These are phyloP conservation scores for Atopsyche davidsoni DNA, from an alignment of 1,140 invertebrate species.

Conservation along the genomic window DNA sequence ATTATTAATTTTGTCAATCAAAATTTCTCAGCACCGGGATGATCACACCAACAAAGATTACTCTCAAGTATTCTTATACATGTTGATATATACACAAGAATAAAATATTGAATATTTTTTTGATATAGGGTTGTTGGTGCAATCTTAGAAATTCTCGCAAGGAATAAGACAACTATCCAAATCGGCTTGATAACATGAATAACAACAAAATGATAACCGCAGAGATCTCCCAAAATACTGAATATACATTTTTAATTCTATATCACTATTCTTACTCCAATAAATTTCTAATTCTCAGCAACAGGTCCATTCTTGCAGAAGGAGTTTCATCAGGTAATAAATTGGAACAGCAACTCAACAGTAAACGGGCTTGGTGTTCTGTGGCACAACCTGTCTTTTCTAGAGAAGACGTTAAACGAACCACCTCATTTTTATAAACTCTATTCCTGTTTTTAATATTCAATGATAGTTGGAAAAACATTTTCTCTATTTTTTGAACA, in stretches of 20 bases:
- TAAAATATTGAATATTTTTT: not conserved
- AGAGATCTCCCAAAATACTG: not conserved
- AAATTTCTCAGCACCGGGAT: not conserved
- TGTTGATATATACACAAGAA: not conserved
- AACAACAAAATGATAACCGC: not conserved
- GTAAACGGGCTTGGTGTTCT: slow-evolving; percentile 1
- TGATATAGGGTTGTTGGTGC: not conserved
- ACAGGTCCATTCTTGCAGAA: slow-evolving; percentile 12
- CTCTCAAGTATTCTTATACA: not conserved
- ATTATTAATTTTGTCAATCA: not conserved
- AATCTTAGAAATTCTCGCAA: not conserved
- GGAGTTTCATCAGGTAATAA: slow-evolving; percentile 14
- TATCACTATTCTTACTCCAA: slow-evolving; percentile 21
- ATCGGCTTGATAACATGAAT: not conserved
- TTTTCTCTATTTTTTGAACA: too few species aligned
- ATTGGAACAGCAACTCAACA: slow-evolving; percentile 21
- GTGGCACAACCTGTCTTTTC: slow-evolving; percentile 1
- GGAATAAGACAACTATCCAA: not conserved
- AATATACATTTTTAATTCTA: not conserved
- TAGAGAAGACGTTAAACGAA: not conserved
- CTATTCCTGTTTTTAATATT: slow-evolving; percentile 16
- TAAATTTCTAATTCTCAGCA: slow-evolving; percentile 6
- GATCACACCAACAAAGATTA: slow-evolving; percentile 1
- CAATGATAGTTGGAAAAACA: too few species aligned
- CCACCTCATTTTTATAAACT: slow-evolving; percentile 20